A percentile compares a stretch with the other conserved stretches of the same genome.
phyloP scores from a whole-genome alignment of 2,113 vertebrate genomes.

The Synodontis membranacea region DNA sequence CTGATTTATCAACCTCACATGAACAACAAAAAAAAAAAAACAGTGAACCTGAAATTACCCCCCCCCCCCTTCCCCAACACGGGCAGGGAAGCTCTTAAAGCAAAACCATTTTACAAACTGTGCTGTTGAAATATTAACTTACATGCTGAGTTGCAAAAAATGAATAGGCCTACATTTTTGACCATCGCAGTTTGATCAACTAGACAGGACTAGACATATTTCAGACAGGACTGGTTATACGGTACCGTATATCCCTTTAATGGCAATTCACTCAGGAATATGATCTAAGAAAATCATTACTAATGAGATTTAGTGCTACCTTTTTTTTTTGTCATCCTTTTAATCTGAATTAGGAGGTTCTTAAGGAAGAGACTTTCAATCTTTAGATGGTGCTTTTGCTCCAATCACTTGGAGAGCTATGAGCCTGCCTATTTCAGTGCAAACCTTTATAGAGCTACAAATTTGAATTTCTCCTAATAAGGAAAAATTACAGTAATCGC shows the following conservation, averaged over 20 bases:
- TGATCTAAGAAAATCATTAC: slow-evolving; percentile 11
- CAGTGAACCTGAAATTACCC: neutral
- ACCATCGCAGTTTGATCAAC: neutral
- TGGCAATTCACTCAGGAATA: neutral
- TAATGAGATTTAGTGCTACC: slow-evolving; percentile 18
- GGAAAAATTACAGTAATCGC: slow-evolving; percentile 12
- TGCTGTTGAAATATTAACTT: neutral
- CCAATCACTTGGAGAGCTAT: neutral
- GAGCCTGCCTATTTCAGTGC: neutral
- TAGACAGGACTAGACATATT: neutral
- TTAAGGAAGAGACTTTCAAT: slow-evolving; percentile 22
- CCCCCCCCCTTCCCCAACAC: too few relatives aligned
- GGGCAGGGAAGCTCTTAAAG: neutral
- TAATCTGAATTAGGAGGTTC: slow-evolving; percentile 27
- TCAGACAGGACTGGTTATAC: neutral
- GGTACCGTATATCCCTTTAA: neutral
- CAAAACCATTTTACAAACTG: neutral
- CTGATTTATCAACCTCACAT: neutral
- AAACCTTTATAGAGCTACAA: slow-evolving; percentile 6
- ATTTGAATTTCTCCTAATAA: slow-evolving; percentile 33
- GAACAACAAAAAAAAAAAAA: neutral
- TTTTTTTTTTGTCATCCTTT: slow-evolving; percentile 36
- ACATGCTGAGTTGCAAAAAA: neutral
- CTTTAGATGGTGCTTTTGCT: slow-evolving; percentile 8
- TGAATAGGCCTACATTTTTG: neutral